A percentile compares a stretch with the other conserved stretches of the same genome.
Evolutionary conservation across 2,888 invertebrate genomes (phyloP).

Genomic region (Diarsia mendica): DNA sequence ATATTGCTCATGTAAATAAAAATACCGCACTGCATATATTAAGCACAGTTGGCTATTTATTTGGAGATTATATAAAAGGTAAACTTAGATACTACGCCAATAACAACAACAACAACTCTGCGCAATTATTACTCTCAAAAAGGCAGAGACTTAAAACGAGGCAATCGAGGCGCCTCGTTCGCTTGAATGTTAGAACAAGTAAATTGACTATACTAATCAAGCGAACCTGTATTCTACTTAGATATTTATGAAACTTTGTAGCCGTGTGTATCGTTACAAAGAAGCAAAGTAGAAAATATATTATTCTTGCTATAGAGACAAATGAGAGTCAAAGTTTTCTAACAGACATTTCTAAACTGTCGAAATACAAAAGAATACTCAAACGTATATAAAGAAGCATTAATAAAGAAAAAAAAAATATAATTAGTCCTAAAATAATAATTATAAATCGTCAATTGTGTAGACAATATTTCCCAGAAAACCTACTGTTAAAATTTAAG

Average conservation of each 20-base stretch:
- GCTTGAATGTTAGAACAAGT: conserved; percentile 38
- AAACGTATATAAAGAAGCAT: conserved; percentile 19
- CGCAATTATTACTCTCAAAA: conserved; percentile 16
- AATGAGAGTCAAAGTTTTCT: conserved; percentile 10
- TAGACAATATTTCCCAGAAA: conserved; percentile 82
- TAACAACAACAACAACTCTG: conserved; percentile 10
- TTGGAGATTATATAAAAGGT: conserved; percentile 13
- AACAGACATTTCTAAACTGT: neutral
- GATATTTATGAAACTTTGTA: conserved; percentile 41
- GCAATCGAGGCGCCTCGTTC: conserved; percentile 10
- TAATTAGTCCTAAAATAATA: conserved; percentile 48
- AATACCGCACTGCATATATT: conserved; percentile 24
- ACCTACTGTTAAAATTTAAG: conserved; percentile 64
- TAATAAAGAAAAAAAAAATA: conserved; percentile 6
- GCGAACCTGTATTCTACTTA: conserved; percentile 45
- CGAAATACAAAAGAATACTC: neutral
- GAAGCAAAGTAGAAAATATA: conserved; percentile 38
- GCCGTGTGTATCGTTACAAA: conserved; percentile 42
- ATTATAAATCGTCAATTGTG: conserved; percentile 82
- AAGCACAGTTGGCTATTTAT: conserved; percentile 19
- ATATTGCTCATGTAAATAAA: conserved; percentile 44
- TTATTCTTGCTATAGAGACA: conserved; percentile 39
- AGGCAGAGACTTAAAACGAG: conserved; percentile 22
- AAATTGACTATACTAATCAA: conserved; percentile 35
- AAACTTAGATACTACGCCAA: neutral